A percentile compares a stretch with the other conserved stretches of the same genome.
phyloP scores from a whole-genome alignment of 1,140 invertebrate genomes.

The Metopolophium dirhodum region DNA sequence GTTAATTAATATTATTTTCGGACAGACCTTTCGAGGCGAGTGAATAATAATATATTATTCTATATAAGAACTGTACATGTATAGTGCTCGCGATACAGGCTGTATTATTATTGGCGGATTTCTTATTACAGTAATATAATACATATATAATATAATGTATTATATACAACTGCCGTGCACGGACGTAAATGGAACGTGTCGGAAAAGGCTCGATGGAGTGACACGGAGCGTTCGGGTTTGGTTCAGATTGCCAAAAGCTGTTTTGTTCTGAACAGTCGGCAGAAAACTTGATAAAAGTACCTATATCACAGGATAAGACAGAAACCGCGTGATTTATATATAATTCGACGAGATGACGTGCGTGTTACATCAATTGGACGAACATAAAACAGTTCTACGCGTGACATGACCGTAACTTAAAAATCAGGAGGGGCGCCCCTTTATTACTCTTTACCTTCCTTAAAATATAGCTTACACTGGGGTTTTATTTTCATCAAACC shows the following conservation, averaged over 20 bases:
- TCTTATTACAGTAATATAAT: background rate
- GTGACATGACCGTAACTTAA: background rate
- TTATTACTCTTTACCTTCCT: background rate
- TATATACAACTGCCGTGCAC: too few relatives aligned
- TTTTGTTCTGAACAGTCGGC: background rate
- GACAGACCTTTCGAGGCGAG: background rate
- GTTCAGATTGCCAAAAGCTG: background rate
- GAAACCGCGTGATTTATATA: background rate
- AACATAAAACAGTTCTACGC: background rate
- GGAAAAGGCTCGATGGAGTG: background rate
- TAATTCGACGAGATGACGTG: background rate
- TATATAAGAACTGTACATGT: background rate
- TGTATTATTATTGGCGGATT: background rate
- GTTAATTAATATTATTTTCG: conserved; percentile 53
- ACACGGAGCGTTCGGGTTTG: background rate
- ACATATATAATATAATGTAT: background rate
- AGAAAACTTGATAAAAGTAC: background rate
- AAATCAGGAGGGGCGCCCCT: too few relatives aligned
- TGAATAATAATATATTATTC: background rate
- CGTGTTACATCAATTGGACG: background rate
- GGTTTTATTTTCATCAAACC: background rate
- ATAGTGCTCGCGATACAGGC: background rate
- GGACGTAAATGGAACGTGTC: background rate
- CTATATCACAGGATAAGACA: background rate
- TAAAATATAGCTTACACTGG: background rate